phyloP scores from a whole-genome alignment of 2,888 invertebrate genomes.

The Selenia dentaria region DNA sequence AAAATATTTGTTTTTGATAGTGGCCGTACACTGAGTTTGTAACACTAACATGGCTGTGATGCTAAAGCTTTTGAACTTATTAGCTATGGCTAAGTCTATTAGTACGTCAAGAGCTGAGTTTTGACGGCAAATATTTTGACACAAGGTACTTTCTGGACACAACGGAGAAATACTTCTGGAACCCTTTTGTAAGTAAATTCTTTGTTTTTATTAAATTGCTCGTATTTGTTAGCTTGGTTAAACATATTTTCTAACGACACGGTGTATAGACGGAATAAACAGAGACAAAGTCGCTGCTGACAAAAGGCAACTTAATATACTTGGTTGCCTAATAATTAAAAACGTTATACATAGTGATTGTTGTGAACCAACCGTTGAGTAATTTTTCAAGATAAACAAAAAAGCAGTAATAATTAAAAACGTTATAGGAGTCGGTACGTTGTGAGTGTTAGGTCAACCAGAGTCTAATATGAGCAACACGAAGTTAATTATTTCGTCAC shows the following conservation, averaged over 20 bases:
- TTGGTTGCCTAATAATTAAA: too few relatives aligned
- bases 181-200: slow-evolving; percentile 43
- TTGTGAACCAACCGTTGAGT: too few relatives aligned
- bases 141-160: slow-evolving; percentile 52
- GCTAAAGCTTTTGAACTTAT: slow-evolving; percentile 44
- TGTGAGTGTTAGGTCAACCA: slow-evolving; percentile 54
- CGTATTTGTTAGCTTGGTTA: slow-evolving; percentile 5
- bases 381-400: too few relatives aligned
- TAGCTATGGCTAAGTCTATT: slow-evolving; percentile 66
- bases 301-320: too few relatives aligned
- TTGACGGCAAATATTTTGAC: slow-evolving; percentile 63
- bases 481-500: slow-evolving; percentile 82
- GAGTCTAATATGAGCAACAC: slow-evolving; percentile 71
- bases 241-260: slow-evolving; percentile 11
- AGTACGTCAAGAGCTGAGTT: slow-evolving; percentile 59
- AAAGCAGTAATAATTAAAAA: too few relatives aligned
- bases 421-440: too few relatives aligned
- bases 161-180: slow-evolving; percentile 59
- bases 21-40: slow-evolving; percentile 47
- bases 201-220: slow-evolving; percentile 17
- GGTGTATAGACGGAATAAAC: too few relatives aligned
- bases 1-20: slow-evolving; percentile 35
- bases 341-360: too few relatives aligned
- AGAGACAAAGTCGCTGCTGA: too few relatives aligned
- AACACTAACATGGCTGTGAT: slow-evolving; percentile 34